Evolutionary conservation across 1,140 invertebrate genomes (phyloP), one percentile per base, ranked within the genome.

Genomic region (Rhopalosiphum padi): DNA sequence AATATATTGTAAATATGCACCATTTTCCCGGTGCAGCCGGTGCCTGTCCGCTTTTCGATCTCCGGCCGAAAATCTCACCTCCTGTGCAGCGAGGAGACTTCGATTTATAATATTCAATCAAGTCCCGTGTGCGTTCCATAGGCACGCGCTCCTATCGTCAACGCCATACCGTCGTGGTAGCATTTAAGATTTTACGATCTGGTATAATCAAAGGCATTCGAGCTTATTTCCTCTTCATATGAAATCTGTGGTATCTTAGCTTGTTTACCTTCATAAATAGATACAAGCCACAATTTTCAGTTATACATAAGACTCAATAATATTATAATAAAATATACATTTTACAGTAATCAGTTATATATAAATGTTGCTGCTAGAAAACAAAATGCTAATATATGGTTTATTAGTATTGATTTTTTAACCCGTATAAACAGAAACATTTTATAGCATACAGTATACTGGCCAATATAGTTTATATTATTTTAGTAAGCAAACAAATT

Each of bases 371-470:
- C 21, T 37, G 35, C 18, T 89, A 18, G 53, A 89, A 89, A 37
- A 89, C 21, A 55, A 89, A 41, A 55, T 25, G 9, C 25, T 25
- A 55, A 37, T 55, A 41, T 41, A 8, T 55, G 7, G 35, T 6
- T 7, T 7, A 89, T 46, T 55, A 55, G 77, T 91, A 77, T 90
- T 91, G 90, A 91, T 91, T 91, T n/a, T 91, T n/a, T 82, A 25
- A 35, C 41, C 90, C 90, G 21, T 91, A 77, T 60, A 60, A 91
- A 91, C 90, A 46, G 60, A 82, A 91, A 91, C 30, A 77, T 21
- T 41, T 55, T 3, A 55, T 53, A 55, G 53, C 23, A 89, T 88
- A 18, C 22, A 55, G 88, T 55, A 23, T 55, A 89, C 8, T 55
- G 9, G 22, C 21, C 22, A 89, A 41, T 25, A 23, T 25, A 89